phyloP scores from a whole-genome alignment of 2,888 invertebrate genomes.

The Spodoptera littoralis region DNA sequence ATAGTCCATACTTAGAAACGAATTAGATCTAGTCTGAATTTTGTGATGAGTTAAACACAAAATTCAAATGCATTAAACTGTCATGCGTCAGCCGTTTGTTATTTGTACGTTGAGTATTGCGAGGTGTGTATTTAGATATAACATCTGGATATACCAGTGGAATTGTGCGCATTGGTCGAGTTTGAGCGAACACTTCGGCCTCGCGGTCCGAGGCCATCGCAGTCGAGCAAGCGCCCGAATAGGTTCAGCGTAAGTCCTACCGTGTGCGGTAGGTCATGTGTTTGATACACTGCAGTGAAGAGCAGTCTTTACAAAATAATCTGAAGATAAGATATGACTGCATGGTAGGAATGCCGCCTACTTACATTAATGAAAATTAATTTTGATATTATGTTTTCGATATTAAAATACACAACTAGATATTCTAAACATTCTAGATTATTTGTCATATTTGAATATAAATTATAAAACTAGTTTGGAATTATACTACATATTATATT shows the following conservation, averaged over 20 bases:
- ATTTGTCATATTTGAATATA: background rate
- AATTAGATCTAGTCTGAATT: too few species aligned
- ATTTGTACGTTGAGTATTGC: too few species aligned
- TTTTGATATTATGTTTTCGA: too few species aligned
- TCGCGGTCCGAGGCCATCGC: conserved; percentile 42
- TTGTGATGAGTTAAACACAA: too few species aligned
- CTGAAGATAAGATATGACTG: conserved; percentile 26
- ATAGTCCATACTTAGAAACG: too few species aligned
- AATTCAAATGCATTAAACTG: too few species aligned
- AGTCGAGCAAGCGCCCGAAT: conserved; percentile 9
- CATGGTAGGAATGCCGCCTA: background rate
- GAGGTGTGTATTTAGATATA: too few species aligned
- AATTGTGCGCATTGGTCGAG: conserved; percentile 7
- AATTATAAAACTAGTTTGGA: too few species aligned
- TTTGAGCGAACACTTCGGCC: conserved; percentile 20
- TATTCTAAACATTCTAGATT: background rate
- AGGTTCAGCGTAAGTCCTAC: conserved; percentile 15
- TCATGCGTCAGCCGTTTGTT: too few species aligned
- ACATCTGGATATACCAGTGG: background rate
- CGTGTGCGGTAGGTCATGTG: conserved; percentile 56
- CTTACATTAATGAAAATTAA: too few species aligned
- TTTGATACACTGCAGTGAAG: conserved; percentile 31
- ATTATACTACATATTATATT: too few species aligned
- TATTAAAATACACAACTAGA: too few species aligned
- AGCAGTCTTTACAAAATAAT: conserved; percentile 25